phyloP scores from a whole-genome alignment of 2,113 vertebrate species.

The Nymphicus hollandicus region DNA sequence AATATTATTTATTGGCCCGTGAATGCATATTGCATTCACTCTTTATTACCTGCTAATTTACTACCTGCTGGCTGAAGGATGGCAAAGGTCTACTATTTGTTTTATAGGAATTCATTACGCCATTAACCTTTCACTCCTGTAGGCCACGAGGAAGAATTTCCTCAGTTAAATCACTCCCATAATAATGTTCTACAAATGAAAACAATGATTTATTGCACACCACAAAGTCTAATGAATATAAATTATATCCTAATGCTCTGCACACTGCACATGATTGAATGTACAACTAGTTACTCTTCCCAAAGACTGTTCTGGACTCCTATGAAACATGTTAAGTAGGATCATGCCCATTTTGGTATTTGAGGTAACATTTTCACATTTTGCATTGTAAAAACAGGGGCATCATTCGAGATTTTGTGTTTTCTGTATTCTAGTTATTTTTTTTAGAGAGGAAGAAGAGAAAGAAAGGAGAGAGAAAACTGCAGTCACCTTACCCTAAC shows the following conservation, averaged over 20 bases:
- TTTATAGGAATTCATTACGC: slow-evolving; percentile 73
- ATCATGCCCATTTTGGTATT: neutral
- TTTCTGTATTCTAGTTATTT: neutral
- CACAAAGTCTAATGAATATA: slow-evolving; percentile 27
- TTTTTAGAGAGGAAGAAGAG: neutral
- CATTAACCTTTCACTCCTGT: slow-evolving; percentile 70
- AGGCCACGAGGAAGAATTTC: slow-evolving; percentile 30
- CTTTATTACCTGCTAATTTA: slow-evolving; percentile 72
- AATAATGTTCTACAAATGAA: slow-evolving; percentile 60
- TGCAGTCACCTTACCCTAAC: neutral
- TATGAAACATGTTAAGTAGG: neutral
- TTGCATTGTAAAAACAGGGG: neutral
- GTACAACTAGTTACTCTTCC: neutral
- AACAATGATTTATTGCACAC: slow-evolving; percentile 51
- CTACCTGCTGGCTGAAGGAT: slow-evolving; percentile 62
- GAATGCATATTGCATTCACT: slow-evolving; percentile 55
- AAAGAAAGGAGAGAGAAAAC: neutral
- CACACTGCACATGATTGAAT: neutral
- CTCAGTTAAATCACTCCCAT: slow-evolving; percentile 50
- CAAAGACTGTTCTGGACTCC: neutral
- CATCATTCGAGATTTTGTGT: neutral
- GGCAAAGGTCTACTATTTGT: slow-evolving; percentile 58
- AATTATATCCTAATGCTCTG: slow-evolving; percentile 40
- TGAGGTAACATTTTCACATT: rapidly evolving
- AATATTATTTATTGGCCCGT: slow-evolving; percentile 48